Conservation (phyloP, 2,113 vertebrate species). For the Chrysochloris asiatica region DNA sequence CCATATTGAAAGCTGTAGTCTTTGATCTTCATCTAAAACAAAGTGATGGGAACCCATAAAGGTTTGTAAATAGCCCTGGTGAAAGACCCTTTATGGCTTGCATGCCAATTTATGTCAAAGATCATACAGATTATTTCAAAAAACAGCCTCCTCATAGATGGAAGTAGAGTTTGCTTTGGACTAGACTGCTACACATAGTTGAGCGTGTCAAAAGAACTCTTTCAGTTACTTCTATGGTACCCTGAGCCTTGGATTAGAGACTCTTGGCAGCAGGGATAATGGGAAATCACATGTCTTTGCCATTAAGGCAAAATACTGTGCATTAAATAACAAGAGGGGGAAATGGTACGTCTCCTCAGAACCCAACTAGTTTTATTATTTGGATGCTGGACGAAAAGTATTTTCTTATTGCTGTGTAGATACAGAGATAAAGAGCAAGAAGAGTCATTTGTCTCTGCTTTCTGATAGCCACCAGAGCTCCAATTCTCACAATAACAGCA, state of each 20-base stretch:
- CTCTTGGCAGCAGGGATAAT: slow-evolving; percentile 14
- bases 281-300: slow-evolving; percentile 33
- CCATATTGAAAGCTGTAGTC: no score
- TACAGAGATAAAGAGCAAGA: slow-evolving; percentile 56
- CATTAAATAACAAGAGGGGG: slow-evolving; percentile 38
- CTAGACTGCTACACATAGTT: no score
- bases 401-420: slow-evolving; percentile 51
- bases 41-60: background rate
- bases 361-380: slow-evolving; percentile 74
- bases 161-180: background rate
- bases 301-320: slow-evolving; percentile 31
- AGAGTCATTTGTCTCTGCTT: slow-evolving; percentile 69
- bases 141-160: background rate
- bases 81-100: background rate
- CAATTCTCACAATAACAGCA: background rate
- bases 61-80: background rate
- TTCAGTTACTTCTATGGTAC: background rate
- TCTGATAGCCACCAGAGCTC: slow-evolving; percentile 68
- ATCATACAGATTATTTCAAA: background rate
- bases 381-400: slow-evolving; percentile 81
- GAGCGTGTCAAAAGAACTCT: no score
- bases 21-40: no score
- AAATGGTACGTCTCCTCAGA: slow-evolving; percentile 57
- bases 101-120: background rate
- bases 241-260: slow-evolving; percentile 8